Evolutionary conservation across 2,888 invertebrate genomes (phyloP), one percentile per base, ranked within the genome.

Genomic region (Leuctra nigra): DNA sequence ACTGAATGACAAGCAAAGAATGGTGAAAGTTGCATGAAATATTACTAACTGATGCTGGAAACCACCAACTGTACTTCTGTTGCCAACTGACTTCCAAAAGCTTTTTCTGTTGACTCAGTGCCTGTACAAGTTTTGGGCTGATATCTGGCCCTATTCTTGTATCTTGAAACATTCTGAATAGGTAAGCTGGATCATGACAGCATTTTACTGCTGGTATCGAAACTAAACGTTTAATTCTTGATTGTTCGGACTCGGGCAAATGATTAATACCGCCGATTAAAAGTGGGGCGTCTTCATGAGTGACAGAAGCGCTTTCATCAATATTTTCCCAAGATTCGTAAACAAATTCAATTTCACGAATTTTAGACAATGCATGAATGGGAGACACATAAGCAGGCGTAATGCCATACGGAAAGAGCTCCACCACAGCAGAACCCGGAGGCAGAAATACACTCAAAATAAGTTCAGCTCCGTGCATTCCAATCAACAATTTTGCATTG

Each of bases 111-210:
- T 44, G 46, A 9, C 11, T 11, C n/a, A 59, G 48, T 48, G 46
- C 57, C n/a, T 54, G 47, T 25, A 53, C 25, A 11, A 61, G 36
- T 7, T 35, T 33, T 3, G 18, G 39, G 9, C 29, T 16, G 46
- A 64, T 56, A 54, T 59, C 61, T 2, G 59, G 60, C 61, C 73
- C 70, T 0, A 76, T 72, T 13, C 64, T 35, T 1, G 76, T 77
- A 62, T 77, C 77, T 64, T 77, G 77, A 64, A 74, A 76, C 61
- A 76, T 75, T 56, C 74, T 68, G 63, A 69, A 76, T 38, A 77
- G 64, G 72, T 75, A 77, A 2, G 68, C 68, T 2, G 75, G 72
- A 63, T 76, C 68, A 38, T 69, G 64, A 62, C 77, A 77, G 61
- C 77, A 77, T 53, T 72, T 59, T 59, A 75, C 74, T 9, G 65